Evolutionary conservation across 2,888 invertebrate genomes (phyloP), one percentile per base, ranked within the genome.

Genomic region (Ceramica pisi): DNA sequence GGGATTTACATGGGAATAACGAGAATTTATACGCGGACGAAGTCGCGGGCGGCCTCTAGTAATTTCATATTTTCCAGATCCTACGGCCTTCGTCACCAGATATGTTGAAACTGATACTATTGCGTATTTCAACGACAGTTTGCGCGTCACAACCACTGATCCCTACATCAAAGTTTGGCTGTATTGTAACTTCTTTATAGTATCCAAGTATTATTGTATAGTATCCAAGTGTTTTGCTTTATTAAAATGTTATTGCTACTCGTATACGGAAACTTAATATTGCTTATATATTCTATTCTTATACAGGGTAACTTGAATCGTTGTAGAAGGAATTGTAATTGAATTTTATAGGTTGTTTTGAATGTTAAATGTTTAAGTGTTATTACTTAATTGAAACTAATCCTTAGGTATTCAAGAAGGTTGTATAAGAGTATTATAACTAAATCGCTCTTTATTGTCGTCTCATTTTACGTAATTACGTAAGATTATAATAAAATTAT

Each of bases 221-320:
- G 53, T 48, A 50, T 68, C 41, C 44, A n/a, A 62, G n/a, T 64
- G 59, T 51, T 69, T 61, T 56, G 67, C 55, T 61, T 72, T 62
- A 68, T 46, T 64, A 62, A 61, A 68, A 77, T 77, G 41, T 72
- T 68, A 68, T 72, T 65, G 38, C 41, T 57, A n/a, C 26, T 57
- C n/a, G 64, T 56, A 10, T 71, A 77, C 3, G 44, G 53, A 55
- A 65, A 78, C 35, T 62, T 71, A 57, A 78, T 78, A 78, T 65
- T 68, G 64, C 61, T 78, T 64, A 57, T 72, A 62, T 64, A 65
- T 61, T 68, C 78, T 78, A 78, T 78, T 72, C 72, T 3, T 64
- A 71, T 16, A 67, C 31, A 55, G n/a, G n/a, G 71, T 71, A 72
- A 78, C 48, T 55, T 65, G 78, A 78, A 67, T 56, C 72, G 56